Evolutionary conservation across 1,140 invertebrate genomes (phyloP).

Genomic region (Platorchestia sp.): DNA sequence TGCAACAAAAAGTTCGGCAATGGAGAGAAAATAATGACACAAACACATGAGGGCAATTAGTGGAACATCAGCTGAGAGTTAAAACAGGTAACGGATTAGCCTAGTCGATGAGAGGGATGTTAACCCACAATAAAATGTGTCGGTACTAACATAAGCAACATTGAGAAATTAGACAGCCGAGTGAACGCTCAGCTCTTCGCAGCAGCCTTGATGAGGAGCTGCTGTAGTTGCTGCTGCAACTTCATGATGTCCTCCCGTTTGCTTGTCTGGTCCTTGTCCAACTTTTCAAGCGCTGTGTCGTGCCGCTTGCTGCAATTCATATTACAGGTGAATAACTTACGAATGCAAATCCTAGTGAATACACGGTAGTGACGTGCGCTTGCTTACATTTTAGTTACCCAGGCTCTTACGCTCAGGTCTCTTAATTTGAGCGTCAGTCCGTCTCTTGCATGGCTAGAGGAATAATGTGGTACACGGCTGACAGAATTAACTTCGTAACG

Average conservation of each 20-base stretch:
- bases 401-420: not conserved
- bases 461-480: too few relatives aligned
- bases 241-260: constrained; percentile 83
- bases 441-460: too few relatives aligned
- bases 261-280: constrained; percentile 86
- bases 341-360: not conserved
- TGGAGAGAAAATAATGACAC: not conserved
- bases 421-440: too few relatives aligned
- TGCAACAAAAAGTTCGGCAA: not conserved
- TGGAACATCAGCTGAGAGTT: not conserved
- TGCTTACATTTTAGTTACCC: constrained; percentile 70
- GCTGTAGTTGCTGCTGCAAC: constrained; percentile 84
- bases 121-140: not conserved
- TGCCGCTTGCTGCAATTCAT: constrained; percentile 77
- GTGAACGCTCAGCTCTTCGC: constrained; percentile 10
- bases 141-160: not conserved
- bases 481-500: too few relatives aligned
- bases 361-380: not conserved
- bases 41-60: not conserved
- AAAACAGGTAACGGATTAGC: not conserved
- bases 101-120: not conserved
- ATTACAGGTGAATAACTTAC: too few relatives aligned
- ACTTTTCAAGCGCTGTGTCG: constrained; percentile 80
- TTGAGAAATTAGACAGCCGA: not conserved
- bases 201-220: constrained; percentile 63